Evolutionary conservation across 1,140 invertebrate genomes (phyloP).

Genomic region (Brachionus angularis): DNA sequence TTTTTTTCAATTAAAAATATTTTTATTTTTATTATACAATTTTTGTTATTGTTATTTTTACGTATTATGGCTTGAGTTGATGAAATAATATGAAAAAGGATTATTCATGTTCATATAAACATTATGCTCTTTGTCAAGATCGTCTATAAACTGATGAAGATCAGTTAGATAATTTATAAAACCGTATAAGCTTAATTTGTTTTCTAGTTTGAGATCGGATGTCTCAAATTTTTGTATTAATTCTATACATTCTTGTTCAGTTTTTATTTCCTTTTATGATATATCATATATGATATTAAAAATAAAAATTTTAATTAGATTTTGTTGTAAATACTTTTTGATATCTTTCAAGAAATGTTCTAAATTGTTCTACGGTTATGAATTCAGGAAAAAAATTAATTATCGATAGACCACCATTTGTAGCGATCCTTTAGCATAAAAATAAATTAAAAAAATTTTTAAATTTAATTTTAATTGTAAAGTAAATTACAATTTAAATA

Average conservation of each 20-base stretch:
- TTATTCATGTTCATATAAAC: conserved; percentile 33
- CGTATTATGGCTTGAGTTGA: conserved; percentile 42
- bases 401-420: background rate
- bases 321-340: conserved; percentile 30
- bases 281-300: background rate
- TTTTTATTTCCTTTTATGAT: background rate
- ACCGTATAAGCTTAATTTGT: conserved; percentile 17
- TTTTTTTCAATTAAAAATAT: background rate
- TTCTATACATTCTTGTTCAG: conserved; percentile 22
- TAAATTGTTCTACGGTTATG: background rate
- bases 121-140: background rate
- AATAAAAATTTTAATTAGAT: background rate
- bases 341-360: conserved; percentile 36
- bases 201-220: conserved; percentile 13
- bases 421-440: conserved; percentile 5
- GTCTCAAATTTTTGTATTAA: conserved; percentile 3
- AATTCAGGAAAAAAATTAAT: conserved; percentile 24
- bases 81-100: conserved; percentile 13
- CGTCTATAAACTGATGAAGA: conserved; percentile 1
- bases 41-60: background rate
- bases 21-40: background rate
- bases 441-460: background rate
- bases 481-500: conserved; percentile 18
- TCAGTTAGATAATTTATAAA: conserved; percentile 27
- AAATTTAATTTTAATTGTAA: background rate